Percentiles rank a stretch among this genome's conserved stretches.
phyloP scores from a whole-genome alignment of 1,140 invertebrate species.

The Delia radicum region DNA sequence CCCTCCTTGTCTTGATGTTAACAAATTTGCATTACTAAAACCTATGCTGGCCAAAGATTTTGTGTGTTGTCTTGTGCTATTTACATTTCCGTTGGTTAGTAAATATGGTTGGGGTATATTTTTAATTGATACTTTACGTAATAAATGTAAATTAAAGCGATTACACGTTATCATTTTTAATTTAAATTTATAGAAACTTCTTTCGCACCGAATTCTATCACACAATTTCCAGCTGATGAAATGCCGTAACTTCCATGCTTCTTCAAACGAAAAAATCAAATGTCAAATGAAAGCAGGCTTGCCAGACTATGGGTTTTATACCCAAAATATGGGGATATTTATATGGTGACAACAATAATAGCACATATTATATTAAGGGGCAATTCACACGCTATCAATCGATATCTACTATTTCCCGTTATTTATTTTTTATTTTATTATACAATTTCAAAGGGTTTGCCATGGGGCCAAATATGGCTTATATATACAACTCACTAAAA shows the following conservation, averaged over 20 bases:
- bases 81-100: not conserved
- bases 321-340: too few relatives aligned
- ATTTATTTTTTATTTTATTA: too few relatives aligned
- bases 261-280: not conserved
- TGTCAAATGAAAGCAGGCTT: constrained; percentile 6
- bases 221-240: constrained; percentile 36
- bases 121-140: constrained; percentile 42
- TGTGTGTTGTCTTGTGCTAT: not conserved
- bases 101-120: constrained; percentile 24
- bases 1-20: not conserved
- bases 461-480: too few relatives aligned
- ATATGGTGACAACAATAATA: too few relatives aligned
- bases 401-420: too few relatives aligned
- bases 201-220: constrained; percentile 27
- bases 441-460: too few relatives aligned
- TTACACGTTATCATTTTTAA: constrained; percentile 51
- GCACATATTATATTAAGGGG: too few relatives aligned
- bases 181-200: constrained; percentile 26
- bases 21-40: not conserved
- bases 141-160: constrained; percentile 42
- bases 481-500: too few relatives aligned
- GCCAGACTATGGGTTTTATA: too few relatives aligned
- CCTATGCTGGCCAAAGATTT: not conserved
- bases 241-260: constrained; percentile 52
- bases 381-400: too few relatives aligned